Base-by-base conservation (phyloP, 2,797 vertebrate genomes). In the Sebastes dallii region DNA sequence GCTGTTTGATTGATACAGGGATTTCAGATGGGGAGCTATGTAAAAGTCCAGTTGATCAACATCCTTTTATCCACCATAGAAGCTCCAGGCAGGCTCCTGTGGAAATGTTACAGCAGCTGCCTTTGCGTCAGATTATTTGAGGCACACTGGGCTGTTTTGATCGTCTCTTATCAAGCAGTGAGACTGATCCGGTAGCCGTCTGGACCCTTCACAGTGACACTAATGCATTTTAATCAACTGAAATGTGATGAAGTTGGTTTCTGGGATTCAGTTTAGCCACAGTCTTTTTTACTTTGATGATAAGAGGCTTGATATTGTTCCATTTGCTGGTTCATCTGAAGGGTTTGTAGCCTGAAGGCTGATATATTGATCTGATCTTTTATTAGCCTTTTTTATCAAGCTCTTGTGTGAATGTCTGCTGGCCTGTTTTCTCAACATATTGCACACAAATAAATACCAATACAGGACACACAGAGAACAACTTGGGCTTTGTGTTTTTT, bases 401-500 rank as follows among this genome's bases (percentile, higher is more conserved):
- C 71, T 71, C 5, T 22, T 34, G 65, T 77, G 81, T 77, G 70
- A 82, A 84, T 30, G 34, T 71, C 29, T 32, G 34, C 69, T 34
- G 70, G 18, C 55, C 60, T 75, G 25, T 72, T 71, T 82, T 86
- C 60, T 69, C 42, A 77, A 58, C 64, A 59, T 25, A 22, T 9
- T 68, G 32, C 22, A 55, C 30, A 68, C 29, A 24, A 52, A 66
- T 20, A 25, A 12, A 79, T 27, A 4, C 30, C 29, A 50, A 20
- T 50, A 52, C 20, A 69, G 20, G 27, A 42, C 39, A 75, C 27
- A 25, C 27, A 73, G 81, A 90, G 88, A 18, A 93, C 88, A 87
- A 87, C 71, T 86, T 89, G 81, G 83, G 79, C 89, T 94, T 87
- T 94, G 78, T 94, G 84, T 94, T 91, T 92, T 89, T 96, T 88